A percentile compares a stretch with the other conserved stretches of the same genome.
phyloP scores from a whole-genome alignment of 2,113 vertebrate genomes.

The Pygoscelis adeliae region DNA sequence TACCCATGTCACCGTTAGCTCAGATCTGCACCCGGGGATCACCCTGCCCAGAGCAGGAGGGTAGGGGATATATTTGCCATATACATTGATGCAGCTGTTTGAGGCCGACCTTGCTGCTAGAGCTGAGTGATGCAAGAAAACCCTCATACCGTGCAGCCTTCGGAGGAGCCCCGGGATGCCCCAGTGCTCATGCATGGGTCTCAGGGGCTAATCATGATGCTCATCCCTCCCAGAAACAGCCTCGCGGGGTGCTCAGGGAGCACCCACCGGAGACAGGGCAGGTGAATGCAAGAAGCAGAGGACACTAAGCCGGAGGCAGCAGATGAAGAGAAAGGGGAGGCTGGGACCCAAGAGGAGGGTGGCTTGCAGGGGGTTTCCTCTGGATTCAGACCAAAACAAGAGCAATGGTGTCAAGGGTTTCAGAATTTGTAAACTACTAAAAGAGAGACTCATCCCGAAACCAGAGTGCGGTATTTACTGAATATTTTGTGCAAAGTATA shows the following conservation, averaged over 20 bases:
- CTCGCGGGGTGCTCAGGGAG: neutral
- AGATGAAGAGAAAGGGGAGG: neutral
- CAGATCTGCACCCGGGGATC: neutral
- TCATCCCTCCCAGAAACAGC: neutral
- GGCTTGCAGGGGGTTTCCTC: neutral
- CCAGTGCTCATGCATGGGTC: accelerated
- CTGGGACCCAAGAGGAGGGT: neutral
- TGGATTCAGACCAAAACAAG: neutral
- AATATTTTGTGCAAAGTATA: neutral
- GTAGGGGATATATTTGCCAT: neutral
- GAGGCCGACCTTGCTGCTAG: neutral
- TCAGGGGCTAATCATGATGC: neutral
- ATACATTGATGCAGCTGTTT: neutral
- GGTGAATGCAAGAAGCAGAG: neutral
- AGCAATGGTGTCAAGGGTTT: neutral
- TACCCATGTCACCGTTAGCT: neutral
- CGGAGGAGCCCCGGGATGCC: too few relatives aligned
- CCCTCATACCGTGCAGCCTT: accelerated
- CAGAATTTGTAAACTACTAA: neutral
- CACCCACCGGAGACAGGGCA: neutral
- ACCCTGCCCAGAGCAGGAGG: neutral
- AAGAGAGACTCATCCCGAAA: neutral
- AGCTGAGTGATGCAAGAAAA: neutral
- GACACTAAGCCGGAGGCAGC: neutral
- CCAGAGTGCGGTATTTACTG: neutral